Percentiles rank a stretch among this genome's conserved stretches.
Evolutionary conservation across 2,113 vertebrate genomes (phyloP).

Genomic region (Scartelaos histophorus): DNA sequence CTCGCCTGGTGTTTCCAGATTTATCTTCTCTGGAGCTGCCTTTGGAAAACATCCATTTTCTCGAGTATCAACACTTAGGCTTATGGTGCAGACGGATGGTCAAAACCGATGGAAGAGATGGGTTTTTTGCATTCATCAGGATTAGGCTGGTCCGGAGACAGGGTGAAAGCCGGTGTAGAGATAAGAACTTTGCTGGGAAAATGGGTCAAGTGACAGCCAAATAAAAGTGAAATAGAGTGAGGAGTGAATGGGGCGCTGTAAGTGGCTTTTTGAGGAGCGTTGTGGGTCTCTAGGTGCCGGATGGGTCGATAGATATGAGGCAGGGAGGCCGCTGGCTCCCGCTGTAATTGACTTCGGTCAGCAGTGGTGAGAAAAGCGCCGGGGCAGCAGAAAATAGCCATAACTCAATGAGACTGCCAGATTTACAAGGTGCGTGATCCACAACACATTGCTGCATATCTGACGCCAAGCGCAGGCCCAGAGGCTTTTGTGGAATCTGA

Average conservation of each 20-base stretch:
- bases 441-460: constrained; percentile 56
- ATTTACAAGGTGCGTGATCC: constrained; percentile 63
- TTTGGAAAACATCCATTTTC: constrained; percentile 41
- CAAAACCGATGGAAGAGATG: constrained; percentile 20
- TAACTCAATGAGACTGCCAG: constrained; percentile 55
- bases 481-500: constrained; percentile 15
- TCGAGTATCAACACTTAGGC: constrained; percentile 17
- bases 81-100: constrained; percentile 25
- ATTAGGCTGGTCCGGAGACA: constrained; percentile 36
- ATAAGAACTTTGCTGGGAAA: constrained; percentile 28
- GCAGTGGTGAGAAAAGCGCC: constrained; percentile 53
- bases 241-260: constrained; percentile 37
- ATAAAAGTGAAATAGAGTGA: constrained; percentile 55
- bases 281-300: constrained; percentile 22
- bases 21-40: constrained; percentile 41
- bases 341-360: constrained; percentile 63
- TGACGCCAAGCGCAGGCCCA: constrained; percentile 31
- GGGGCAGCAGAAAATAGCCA: constrained; percentile 62
- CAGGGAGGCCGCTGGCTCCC: constrained; percentile 32
- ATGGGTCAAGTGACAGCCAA: constrained; percentile 16
- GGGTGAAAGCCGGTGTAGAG: constrained; percentile 16
- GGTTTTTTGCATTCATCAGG: constrained; percentile 37
- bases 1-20: constrained; percentile 40
- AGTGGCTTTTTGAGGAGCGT: constrained; percentile 37
- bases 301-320: constrained; percentile 66